phyloP scores from a whole-genome alignment of 1,140 invertebrate genomes.

The Littorina saxatilis region DNA sequence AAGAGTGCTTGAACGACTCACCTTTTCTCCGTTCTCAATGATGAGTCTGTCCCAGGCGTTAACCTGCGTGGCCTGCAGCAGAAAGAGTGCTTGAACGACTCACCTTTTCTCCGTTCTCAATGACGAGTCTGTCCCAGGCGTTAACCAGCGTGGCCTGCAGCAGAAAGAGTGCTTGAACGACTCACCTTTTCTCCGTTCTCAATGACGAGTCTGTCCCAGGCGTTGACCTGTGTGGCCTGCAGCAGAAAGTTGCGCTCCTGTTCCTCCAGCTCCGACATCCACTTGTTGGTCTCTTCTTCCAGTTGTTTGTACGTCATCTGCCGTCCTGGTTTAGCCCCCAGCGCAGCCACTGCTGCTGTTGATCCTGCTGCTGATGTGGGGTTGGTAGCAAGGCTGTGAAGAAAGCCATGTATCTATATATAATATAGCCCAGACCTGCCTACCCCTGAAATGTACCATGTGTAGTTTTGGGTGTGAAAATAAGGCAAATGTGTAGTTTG shows the following conservation, averaged over 20 bases:
- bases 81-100: no score
- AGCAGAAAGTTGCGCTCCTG: conserved; percentile 95
- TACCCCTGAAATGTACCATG: not conserved
- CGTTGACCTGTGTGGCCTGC: conserved; percentile 95
- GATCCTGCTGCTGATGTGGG: not conserved
- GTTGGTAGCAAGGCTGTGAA: not conserved
- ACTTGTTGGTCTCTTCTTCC: conserved; percentile 96
- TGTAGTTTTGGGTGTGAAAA: not conserved
- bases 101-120: no score
- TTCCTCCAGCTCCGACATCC: conserved; percentile 94
- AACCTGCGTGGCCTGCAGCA: no score
- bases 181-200: conserved; percentile 91
- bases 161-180: not conserved
- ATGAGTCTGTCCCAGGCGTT: no score
- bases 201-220: conserved; percentile 93
- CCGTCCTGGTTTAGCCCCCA: conserved; percentile 34
- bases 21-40: no score
- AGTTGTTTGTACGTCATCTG: conserved; percentile 90
- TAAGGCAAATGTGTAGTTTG: not conserved
- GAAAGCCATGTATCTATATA: not conserved
- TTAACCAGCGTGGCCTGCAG: no score
- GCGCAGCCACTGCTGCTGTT: conserved; percentile 18
- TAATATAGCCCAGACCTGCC: not conserved
- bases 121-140: no score
- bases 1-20: no score